Conservation (phyloP, 37 sponge, comb jelly and placozoan species). For the Haliclona indistincta region DNA sequence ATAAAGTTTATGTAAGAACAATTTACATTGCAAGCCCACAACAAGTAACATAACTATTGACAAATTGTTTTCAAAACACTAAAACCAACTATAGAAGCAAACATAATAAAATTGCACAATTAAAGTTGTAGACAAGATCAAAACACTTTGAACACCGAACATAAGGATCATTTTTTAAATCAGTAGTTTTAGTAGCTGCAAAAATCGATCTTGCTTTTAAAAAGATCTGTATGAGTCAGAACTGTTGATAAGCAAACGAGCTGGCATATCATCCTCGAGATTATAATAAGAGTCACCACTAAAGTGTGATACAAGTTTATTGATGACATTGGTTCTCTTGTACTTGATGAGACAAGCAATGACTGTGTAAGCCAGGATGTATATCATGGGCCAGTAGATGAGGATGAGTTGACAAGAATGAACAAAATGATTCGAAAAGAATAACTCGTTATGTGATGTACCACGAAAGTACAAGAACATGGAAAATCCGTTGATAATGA, state of each 20-base stretch:
- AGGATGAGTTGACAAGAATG: not conserved
- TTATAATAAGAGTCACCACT: not conserved
- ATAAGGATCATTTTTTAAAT: too few relatives aligned
- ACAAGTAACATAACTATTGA: too few relatives aligned
- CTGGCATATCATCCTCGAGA: not conserved
- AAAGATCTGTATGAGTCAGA: not conserved
- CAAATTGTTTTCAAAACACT: too few relatives aligned
- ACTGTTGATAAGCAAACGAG: not conserved
- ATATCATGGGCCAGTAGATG: not conserved
- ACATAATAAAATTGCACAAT: too few relatives aligned
- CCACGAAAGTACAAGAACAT: not conserved
- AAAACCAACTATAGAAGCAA: too few relatives aligned
- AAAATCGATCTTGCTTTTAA: too few relatives aligned
- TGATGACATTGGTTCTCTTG: not conserved
- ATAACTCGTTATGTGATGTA: too few relatives aligned
- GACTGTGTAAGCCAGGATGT: not conserved
- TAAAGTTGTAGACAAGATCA: too few relatives aligned
- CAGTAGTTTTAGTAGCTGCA: too few relatives aligned
- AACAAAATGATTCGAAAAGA: not conserved
- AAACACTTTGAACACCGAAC: too few relatives aligned
- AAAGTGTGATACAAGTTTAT: not conserved
- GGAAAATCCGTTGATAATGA: not conserved
- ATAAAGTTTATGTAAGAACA: too few relatives aligned
- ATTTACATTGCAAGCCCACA: too few relatives aligned
- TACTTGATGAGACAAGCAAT: not conserved